These are phyloP conservation scores for Mimumesa dahlbomi DNA, from an alignment of 2,888 invertebrate species.

Conservation along the genomic window DNA sequence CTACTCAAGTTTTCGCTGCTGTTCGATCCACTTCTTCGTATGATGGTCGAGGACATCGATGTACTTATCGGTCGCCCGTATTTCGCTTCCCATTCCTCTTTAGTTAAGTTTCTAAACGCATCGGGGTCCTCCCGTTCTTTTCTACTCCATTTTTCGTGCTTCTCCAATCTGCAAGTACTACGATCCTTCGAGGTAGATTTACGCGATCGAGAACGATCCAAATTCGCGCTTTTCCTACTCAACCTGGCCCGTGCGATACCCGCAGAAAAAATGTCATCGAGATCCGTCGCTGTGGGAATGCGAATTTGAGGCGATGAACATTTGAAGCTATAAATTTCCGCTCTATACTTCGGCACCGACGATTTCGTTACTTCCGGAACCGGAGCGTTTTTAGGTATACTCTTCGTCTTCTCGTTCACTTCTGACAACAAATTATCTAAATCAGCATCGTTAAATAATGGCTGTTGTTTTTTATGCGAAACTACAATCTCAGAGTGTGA, in stretches of 20 bases:
- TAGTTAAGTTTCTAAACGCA: slow-evolving; percentile 74
- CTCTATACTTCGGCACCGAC: slow-evolving; percentile 1
- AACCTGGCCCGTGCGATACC: slow-evolving; percentile 70
- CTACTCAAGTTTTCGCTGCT: slow-evolving; percentile 18
- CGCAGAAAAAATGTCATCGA: slow-evolving; percentile 72
- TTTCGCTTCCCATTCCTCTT: slow-evolving; percentile 78
- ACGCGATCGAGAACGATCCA: slow-evolving; percentile 21
- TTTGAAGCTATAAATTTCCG: slow-evolving; percentile 4
- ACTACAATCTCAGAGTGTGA: background rate
- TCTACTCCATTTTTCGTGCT: slow-evolving; percentile 65
- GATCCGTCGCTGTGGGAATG: slow-evolving; percentile 55
- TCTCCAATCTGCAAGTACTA: slow-evolving; percentile 34
- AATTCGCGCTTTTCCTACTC: slow-evolving; percentile 7
- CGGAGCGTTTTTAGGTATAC: background rate
- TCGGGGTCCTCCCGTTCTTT: slow-evolving; percentile 70
- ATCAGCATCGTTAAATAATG: slow-evolving; percentile 49
- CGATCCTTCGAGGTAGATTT: slow-evolving; percentile 45
- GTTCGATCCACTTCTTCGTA: slow-evolving; percentile 5
- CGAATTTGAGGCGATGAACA: slow-evolving; percentile 4
- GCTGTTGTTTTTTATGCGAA: slow-evolving; percentile 13
- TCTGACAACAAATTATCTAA: slow-evolving; percentile 71
- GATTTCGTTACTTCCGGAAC: background rate
- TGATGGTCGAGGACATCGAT: slow-evolving; percentile 1
- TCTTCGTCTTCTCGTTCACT: slow-evolving; percentile 57
- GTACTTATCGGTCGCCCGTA: slow-evolving; percentile 59